These are phyloP conservation scores for Thecophora atra DNA, from an alignment of 2,888 invertebrate genomes.

Conservation along the genomic window DNA sequence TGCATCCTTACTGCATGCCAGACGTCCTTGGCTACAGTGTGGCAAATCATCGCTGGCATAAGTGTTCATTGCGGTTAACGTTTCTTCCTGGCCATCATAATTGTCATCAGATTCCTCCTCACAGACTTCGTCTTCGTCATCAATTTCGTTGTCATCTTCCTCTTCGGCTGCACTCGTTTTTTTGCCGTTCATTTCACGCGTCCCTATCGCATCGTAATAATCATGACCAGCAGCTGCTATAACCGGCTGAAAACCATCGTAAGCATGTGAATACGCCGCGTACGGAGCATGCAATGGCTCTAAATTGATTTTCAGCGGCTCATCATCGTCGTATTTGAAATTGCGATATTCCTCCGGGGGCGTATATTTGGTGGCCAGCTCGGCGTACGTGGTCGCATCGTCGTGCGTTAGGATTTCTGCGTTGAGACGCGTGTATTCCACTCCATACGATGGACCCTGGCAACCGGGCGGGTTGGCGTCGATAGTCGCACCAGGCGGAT, in stretches of 20 bases:
- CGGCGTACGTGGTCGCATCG: constrained; percentile 43
- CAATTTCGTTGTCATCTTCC: constrained; percentile 48
- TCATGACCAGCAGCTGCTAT: constrained; percentile 1
- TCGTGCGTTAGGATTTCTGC: constrained; percentile 45
- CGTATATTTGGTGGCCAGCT: constrained; percentile 57
- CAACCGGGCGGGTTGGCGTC: constrained; percentile 16
- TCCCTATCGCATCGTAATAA: constrained; percentile 19
- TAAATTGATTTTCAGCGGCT: constrained; percentile 36
- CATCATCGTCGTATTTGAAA: constrained; percentile 55
- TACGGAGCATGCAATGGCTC: constrained; percentile 37
- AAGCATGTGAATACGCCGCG: not conserved
- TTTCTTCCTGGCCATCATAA: not conserved
- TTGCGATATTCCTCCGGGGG: constrained; percentile 59
- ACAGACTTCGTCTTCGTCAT: constrained; percentile 39
- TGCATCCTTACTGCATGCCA: not conserved
- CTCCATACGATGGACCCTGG: constrained; percentile 48
- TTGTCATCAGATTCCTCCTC: constrained; percentile 36
- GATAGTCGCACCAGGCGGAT: constrained; percentile 77
- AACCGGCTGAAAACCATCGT: not conserved
- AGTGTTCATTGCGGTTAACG: not conserved
- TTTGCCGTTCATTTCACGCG: constrained; percentile 5
- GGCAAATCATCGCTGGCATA: not conserved
- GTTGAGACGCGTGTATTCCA: constrained; percentile 50
- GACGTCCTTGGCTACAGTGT: not conserved
- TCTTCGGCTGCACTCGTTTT: constrained; percentile 35